phyloP scores from a whole-genome alignment of 1,140 invertebrate genomes.

The Littorina saxatilis region DNA sequence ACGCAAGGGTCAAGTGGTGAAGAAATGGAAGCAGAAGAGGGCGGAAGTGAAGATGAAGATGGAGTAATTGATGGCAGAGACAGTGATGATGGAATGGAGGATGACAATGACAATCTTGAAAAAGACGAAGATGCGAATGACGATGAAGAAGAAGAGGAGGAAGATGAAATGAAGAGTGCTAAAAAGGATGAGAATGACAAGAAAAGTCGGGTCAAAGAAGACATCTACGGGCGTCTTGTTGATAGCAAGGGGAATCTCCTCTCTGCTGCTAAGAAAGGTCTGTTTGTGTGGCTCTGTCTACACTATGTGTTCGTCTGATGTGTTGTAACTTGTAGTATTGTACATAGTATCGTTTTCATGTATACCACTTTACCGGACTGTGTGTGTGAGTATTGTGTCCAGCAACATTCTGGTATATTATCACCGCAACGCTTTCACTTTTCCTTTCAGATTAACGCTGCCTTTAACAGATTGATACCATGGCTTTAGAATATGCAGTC shows the following conservation, averaged over 20 bases:
- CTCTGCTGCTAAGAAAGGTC: slow-evolving; percentile 62
- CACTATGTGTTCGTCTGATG: background rate
- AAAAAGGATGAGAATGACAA: slow-evolving; percentile 59
- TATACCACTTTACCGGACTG: no score
- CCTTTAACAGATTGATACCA: no score
- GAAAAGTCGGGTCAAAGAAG: slow-evolving; percentile 83
- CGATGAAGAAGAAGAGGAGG: slow-evolving; percentile 38
- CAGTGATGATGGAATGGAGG: slow-evolving; percentile 30
- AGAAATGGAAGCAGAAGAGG: slow-evolving; percentile 39
- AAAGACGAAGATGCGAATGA: slow-evolving; percentile 34
- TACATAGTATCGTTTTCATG: no score
- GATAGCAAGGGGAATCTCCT: slow-evolving; percentile 88
- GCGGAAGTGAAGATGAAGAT: slow-evolving; percentile 31
- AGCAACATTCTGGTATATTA: no score
- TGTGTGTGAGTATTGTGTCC: no score
- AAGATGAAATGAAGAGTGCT: slow-evolving; percentile 40
- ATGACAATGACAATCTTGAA: slow-evolving; percentile 36
- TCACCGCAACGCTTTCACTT: no score
- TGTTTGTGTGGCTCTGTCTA: background rate
- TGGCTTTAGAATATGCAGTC: no score
- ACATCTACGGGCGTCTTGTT: slow-evolving; percentile 93
- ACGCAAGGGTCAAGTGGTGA: slow-evolving; percentile 33
- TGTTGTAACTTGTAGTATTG: background rate
- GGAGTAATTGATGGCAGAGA: slow-evolving; percentile 42
- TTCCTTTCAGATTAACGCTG: no score